Conservation (phyloP, 1,140 invertebrate species). For the Lordiphosa stackelbergi region DNA sequence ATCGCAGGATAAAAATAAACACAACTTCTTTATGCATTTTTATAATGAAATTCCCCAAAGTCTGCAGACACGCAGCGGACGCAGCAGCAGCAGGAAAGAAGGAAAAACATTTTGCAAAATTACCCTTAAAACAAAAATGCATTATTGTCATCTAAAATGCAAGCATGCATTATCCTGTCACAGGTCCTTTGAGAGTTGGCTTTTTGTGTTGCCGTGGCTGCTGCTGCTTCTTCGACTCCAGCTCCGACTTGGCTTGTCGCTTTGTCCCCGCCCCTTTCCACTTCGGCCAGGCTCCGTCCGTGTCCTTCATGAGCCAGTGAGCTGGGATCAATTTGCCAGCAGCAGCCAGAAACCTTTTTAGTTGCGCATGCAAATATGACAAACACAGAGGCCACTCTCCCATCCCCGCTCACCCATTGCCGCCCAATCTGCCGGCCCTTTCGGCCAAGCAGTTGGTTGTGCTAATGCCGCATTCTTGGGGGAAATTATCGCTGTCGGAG, state of each 20-base stretch:
- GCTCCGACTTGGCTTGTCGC: conserved; percentile 11
- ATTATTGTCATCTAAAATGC: conserved; percentile 77
- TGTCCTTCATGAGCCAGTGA: conserved; percentile 72
- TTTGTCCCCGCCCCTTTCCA: conserved; percentile 6
- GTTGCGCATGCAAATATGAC: conserved; percentile 72
- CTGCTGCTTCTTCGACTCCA: conserved; percentile 19
- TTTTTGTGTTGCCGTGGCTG: conserved; percentile 46
- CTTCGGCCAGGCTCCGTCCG: conserved; percentile 27
- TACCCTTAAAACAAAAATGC: conserved; percentile 76
- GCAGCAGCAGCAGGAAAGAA: conserved; percentile 4
- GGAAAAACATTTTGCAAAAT: conserved; percentile 72
- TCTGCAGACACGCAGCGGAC: conserved; percentile 30
- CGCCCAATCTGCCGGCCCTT: conserved; percentile 32
- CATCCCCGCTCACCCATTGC: not conserved
- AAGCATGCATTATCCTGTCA: conserved; percentile 77
- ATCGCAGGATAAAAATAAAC: conserved; percentile 21
- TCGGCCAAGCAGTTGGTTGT: conserved; percentile 61
- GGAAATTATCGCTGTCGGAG: conserved; percentile 67
- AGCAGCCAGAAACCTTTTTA: conserved; percentile 72
- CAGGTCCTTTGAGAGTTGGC: conserved; percentile 74
- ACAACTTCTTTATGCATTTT: conserved; percentile 63
- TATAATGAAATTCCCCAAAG: conserved; percentile 67
- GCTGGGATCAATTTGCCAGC: conserved; percentile 73
- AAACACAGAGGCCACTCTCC: conserved; percentile 47
- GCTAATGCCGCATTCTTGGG: conserved; percentile 70